Evolutionary conservation across 2,888 invertebrate species (phyloP).

Genomic region (Gymnosoma rotundatum): DNA sequence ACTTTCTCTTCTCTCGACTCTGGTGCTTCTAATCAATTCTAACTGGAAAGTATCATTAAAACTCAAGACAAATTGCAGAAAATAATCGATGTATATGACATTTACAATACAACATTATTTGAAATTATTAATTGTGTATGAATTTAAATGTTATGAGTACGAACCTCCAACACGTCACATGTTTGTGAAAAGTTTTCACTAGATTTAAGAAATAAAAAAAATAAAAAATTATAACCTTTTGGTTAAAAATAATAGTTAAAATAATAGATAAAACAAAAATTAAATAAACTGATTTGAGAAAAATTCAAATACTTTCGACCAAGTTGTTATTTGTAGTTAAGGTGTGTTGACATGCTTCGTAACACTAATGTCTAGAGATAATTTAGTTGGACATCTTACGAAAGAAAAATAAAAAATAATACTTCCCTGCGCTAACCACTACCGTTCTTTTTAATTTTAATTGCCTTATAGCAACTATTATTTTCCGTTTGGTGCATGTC

Average conservation of each 20-base stretch:
- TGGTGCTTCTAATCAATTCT: slow-evolving; percentile 31
- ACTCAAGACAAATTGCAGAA: slow-evolving; percentile 44
- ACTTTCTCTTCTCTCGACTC: slow-evolving; percentile 2
- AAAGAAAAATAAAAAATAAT: too few relatives aligned
- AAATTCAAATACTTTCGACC: neutral
- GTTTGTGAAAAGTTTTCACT: slow-evolving; percentile 20
- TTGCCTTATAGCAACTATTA: too few relatives aligned
- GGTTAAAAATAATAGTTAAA: slow-evolving; percentile 8
- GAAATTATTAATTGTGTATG: neutral
- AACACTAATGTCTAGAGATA: too few relatives aligned
- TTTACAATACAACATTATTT: neutral
- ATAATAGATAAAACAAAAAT: neutral
- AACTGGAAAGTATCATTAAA: slow-evolving; percentile 44
- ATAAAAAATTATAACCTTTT: slow-evolving; percentile 33
- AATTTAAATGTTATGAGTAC: neutral
- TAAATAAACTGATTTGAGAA: neutral
- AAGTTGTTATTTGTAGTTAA: too few relatives aligned
- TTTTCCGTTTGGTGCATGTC: too few relatives aligned
- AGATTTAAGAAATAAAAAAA: neutral
- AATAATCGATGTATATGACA: slow-evolving; percentile 50
- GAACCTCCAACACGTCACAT: slow-evolving; percentile 12
- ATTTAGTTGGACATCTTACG: too few relatives aligned
- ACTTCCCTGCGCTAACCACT: too few relatives aligned
- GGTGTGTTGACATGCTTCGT: too few relatives aligned
- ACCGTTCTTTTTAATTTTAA: too few relatives aligned